Base-by-base conservation (phyloP, 2,113 vertebrate genomes). In the Esox niger region DNA sequence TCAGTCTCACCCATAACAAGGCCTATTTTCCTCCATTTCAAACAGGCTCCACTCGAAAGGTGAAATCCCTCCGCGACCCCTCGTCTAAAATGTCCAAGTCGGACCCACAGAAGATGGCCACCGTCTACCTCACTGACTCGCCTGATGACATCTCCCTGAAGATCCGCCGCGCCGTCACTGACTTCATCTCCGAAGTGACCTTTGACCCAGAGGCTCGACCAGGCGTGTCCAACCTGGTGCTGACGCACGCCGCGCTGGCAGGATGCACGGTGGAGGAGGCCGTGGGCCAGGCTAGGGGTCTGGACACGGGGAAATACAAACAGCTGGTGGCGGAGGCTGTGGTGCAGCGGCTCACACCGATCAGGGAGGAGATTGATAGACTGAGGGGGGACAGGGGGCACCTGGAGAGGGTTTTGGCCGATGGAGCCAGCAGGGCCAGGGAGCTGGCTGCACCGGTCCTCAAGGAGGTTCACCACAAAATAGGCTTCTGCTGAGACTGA, bases 71-170 rank as follows among this genome's bases (percentile, higher is more conserved):
- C 23, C 86, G 95, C n/a, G 93, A 98, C 75, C 94, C 97, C 0
- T 64, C 91, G 0, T 82, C 82, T 62, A 99, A 99, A 83, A 99
- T 99, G 97, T 99, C 97, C 3, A 99, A 99, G 79, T 99, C 97
- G 0, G 96, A 99, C 86, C 87, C 94, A 0, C 92, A 95, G 43
- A 79, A 66, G 9, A 81, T 95, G 76, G 95, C 95, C 11, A 95
- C 96, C 0, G 77, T 99, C 2, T 67, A n/a, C 61, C 83, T 98
- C 73, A 94, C 89, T 0, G 96, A 99, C 87, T 89, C 90, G 27
- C 93, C 96, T 0, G 95, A 98, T 0, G 92, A 96, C 64, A 94
- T 99, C 2, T 85, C 87, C 33, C 80, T 90, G 49, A 99, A 99
- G 64, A 88, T 99, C 69, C 94, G 95, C 52, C 95, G 95, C 29